Base-by-base conservation (phyloP, 2,797 vertebrate species). In the Astyanax mexicanus region DNA sequence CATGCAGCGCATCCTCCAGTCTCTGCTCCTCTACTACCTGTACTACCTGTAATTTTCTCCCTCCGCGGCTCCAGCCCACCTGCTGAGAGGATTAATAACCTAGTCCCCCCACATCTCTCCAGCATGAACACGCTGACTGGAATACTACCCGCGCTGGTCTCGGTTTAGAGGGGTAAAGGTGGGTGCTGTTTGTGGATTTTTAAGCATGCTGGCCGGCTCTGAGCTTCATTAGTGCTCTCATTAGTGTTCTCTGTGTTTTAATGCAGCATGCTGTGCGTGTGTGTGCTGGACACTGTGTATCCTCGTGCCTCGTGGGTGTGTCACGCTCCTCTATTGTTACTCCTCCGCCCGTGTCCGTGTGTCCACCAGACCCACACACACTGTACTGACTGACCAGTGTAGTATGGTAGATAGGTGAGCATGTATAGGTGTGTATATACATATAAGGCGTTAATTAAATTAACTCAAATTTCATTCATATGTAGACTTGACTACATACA, bases 231-330 rank as follows among this genome's bases (percentile, higher is more conserved):
- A 4, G 51, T 40, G 61, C 32, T 15, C n/a, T 62, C 37, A 25
- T 68, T 21, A 4, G 51, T 40, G 61, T n/a, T n/a, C 32, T 15
- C 35, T 29, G 8, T 23, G 45, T 44, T 61, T 45, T 32, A 17
- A 52, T 57, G 64, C 57, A 69, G 60, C 58, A 61, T 49, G 66
- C 13, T 73, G 27, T n/a, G n/a, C n/a, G n/a, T n/a, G n/a, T n/a
- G n/a, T 73, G 27, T 37, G 19, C 38, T 23, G n/a, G 47, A 61
- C 51, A 25, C 37, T 10, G 57, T 62, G 52, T 80, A 23, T 23
- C 21, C 13, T 60, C 55, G 80, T 80, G 23, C 21, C 13, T 60
- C 55, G 80, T 80, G 83, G 77, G 80, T 80, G 83, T 80, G 83
- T 80, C 81, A 35, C 54, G 52, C 52, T 55, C 25, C 23, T 23